A percentile compares a stretch with the other conserved stretches of the same genome.
Evolutionary conservation across 2,888 invertebrate species (phyloP).

Genomic region (Clitarchus hookeri): DNA sequence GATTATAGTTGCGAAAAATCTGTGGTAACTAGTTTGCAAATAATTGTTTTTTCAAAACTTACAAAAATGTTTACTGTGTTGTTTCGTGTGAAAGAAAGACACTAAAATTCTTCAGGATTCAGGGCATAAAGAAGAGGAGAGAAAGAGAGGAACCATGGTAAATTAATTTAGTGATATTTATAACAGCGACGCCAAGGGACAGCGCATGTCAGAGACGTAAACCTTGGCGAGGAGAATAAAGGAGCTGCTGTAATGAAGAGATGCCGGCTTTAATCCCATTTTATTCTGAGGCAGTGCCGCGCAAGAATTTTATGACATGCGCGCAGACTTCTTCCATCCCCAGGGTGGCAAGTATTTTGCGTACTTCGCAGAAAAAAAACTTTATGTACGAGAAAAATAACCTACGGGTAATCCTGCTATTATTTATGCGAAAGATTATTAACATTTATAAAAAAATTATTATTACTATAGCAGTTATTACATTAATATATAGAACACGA

Average conservation of each 20-base stretch:
- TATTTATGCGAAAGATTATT: too few relatives aligned
- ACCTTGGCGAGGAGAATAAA: not conserved
- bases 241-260: not conserved
- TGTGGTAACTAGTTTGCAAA: too few relatives aligned
- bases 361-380: not conserved
- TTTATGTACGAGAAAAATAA: not conserved
- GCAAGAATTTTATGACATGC: not conserved
- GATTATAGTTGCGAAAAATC: too few relatives aligned
- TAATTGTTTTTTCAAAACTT: too few relatives aligned
- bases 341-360: not conserved
- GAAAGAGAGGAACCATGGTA: not conserved
- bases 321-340: not conserved
- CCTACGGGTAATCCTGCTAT: too few relatives aligned
- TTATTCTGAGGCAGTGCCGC: not conserved
- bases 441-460: too few relatives aligned
- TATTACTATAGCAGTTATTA: too few relatives aligned
- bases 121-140: not conserved
- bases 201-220: not conserved
- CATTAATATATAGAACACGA: too few relatives aligned
- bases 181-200: not conserved
- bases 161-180: not conserved
- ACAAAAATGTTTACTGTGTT: too few relatives aligned
- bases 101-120: not conserved
- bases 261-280: not conserved
- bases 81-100: too few relatives aligned